Evolutionary conservation across 2,797 vertebrate species (phyloP), one percentile per base, ranked within the genome.

Genomic region (Neosilurus mollespiculum): DNA sequence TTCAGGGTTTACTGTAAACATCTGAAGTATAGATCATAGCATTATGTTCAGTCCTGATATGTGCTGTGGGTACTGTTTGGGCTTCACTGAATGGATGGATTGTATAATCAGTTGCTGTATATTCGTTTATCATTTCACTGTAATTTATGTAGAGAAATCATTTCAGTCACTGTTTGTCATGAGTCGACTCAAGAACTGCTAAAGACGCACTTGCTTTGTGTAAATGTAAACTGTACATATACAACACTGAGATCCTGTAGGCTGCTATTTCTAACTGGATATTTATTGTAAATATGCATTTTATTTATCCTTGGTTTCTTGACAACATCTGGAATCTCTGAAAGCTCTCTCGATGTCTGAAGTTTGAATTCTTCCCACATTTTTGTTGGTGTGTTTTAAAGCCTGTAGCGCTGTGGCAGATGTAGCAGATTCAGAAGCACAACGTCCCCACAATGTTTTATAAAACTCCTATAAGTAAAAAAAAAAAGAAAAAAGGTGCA

Each of bases 221-320:
- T 93, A 93, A 92, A 92, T 92, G 88, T 92, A 92, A 73, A 83
- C 81, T 86, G 84, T 93, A 94, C 93, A 94, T 61, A 18, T 1
- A 94, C 92, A 93, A 94, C 93, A 95, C 94, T 95, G 87, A 88
- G 87, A 93, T 93, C 93, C 92, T 92, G 90, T 95, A 95, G 93
- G 94, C 95, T 95, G 95, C 95, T 95, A 95, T 95, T 95, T 94
- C 94, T 93, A 94, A 94, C 93, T 90, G 85, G 92, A 89, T 95
- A 93, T 95, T 93, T 95, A 95, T 95, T 95, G 94, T 95, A 95
- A 92, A 95, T 94, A 93, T 92, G 92, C 94, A 93, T 93, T 92
- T 91, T 95, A 95, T 94, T 95, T 95, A 95, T 94, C 90, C 87
- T 87, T 90, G 85, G 88, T 75, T 85, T 77, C 72, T 84, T 91